Base-by-base conservation (phyloP, 2,888 invertebrate species). In the Meiosimyza decipiens region DNA sequence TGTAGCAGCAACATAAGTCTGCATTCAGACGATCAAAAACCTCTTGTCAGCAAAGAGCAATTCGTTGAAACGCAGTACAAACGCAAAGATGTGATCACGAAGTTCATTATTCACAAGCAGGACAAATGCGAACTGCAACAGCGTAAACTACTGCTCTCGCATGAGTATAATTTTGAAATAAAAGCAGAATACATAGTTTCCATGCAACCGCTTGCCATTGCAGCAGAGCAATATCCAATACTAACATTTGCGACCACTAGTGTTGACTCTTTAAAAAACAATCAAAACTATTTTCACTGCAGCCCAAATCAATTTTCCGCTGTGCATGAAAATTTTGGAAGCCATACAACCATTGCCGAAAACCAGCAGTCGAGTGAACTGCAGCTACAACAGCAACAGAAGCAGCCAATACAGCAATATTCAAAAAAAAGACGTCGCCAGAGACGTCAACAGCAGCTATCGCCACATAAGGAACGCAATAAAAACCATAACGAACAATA, bases 101-200 rank as follows among this genome's bases (percentile, higher is more conserved):
- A 40, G 40, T 40, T 62, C 7, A 15, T 9, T 22, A 59, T 13
- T 22, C 3, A 7, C 54, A 54, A 16, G 7, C n/a, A 18, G 6
- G n/a, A n/a, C 12, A 54, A 18, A 16, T 54, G 54, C 54, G 18
- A 54, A 51, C 51, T 51, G n/a, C 52, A 62, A n/a, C 62, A 62
- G 3, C 40, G 40, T 1, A 12, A 62, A n/a, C 62, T 40, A 15
- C 54, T 55, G 15, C 57, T 47, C 1, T 28, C 16, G 47, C 54
- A 69, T 6, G 22, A 69, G 47, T 40, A 67, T 54, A 16, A 33
- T n/a, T 13, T 54, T 7, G 57, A 40, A 28, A 54, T 50, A 22
- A 60, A 51, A 16, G 50, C 15, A 57, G 22, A 69, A 60, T 40
- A 22, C 51, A 62, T 60, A 9, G 40, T 9, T 50, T 51, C 64